Conservation (phyloP, 2,797 vertebrate species). For the Eupleurogrammus muticus region DNA sequence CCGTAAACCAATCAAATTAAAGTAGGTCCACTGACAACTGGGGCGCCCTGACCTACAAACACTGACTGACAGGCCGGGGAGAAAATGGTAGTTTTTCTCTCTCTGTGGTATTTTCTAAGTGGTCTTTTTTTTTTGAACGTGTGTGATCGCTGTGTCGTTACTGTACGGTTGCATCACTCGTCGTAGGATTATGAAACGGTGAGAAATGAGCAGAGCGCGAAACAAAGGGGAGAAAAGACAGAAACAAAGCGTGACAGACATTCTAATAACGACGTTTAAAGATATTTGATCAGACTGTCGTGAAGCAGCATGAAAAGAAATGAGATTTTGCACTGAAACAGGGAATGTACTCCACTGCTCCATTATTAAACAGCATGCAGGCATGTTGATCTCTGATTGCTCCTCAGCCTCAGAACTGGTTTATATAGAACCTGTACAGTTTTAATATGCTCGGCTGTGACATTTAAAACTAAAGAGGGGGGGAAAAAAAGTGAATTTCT, state of each 20-base stretch:
- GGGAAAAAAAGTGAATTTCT: conserved; percentile 2
- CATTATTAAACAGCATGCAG: conserved; percentile 19
- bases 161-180: conserved; percentile 74
- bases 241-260: conserved; percentile 25
- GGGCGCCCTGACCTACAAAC: conserved; percentile 73
- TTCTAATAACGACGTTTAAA: conserved; percentile 23
- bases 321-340: neutral
- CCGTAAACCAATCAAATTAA: conserved; percentile 69
- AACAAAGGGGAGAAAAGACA: conserved; percentile 26
- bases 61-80: neutral
- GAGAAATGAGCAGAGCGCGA: conserved; percentile 51
- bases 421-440: conserved; percentile 1
- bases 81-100: conserved; percentile 1
- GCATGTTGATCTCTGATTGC: conserved; percentile 18
- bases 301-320: conserved; percentile 13
- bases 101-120: conserved; percentile 25
- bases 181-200: conserved; percentile 62
- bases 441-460: neutral
- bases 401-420: conserved; percentile 5
- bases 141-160: conserved; percentile 65
- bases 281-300: conserved; percentile 31
- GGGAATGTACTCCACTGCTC: conserved; percentile 27
- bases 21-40: conserved; percentile 74
- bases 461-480: conserved; percentile 2
- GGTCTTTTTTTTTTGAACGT: conserved; percentile 35